A percentile compares a stretch with the other conserved stretches of the same genome.
phyloP scores from a whole-genome alignment of 2,888 invertebrate genomes.

The Morpho deidamia region DNA sequence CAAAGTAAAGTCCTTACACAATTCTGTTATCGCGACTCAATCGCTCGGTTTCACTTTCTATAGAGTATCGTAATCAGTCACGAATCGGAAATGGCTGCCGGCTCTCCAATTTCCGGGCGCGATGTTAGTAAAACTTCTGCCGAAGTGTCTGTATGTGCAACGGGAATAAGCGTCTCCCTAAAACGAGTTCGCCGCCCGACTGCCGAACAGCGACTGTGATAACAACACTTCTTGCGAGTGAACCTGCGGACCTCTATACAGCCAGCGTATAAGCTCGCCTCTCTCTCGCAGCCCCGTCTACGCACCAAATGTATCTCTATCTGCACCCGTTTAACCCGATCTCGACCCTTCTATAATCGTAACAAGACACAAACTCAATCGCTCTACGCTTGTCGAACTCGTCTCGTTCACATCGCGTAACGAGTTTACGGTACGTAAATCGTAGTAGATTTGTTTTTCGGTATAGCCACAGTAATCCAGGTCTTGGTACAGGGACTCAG shows the following conservation, averaged over 20 bases:
- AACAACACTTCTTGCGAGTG: slow-evolving; percentile 67
- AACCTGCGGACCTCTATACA: slow-evolving; percentile 65
- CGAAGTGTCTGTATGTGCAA: slow-evolving; percentile 40
- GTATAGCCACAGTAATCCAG: slow-evolving; percentile 62
- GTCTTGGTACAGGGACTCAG: slow-evolving; percentile 58
- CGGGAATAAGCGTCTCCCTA: slow-evolving; percentile 33
- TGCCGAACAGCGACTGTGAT: slow-evolving; percentile 76
- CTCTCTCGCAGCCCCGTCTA: slow-evolving; percentile 52
- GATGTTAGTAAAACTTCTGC: slow-evolving; percentile 67
- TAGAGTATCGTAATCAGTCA: slow-evolving; percentile 51
- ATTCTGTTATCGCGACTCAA: slow-evolving; percentile 52
- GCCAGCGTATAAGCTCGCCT: slow-evolving; percentile 58
- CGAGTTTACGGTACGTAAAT: slow-evolving; percentile 77
- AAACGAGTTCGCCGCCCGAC: slow-evolving; percentile 60
- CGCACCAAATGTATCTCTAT: slow-evolving; percentile 41
- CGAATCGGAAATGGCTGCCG: slow-evolving; percentile 46
- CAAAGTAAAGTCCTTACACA: slow-evolving; percentile 54
- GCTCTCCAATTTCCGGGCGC: slow-evolving; percentile 47
- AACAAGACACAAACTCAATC: slow-evolving; percentile 53
- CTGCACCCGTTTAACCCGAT: slow-evolving; percentile 30
- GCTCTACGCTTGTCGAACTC: slow-evolving; percentile 39
- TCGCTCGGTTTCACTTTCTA: slow-evolving; percentile 65
- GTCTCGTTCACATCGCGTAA: slow-evolving; percentile 64
- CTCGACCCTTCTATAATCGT: slow-evolving; percentile 41
- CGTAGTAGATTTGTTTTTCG: slow-evolving; percentile 73